A percentile compares a stretch with the other conserved stretches of the same genome.
Evolutionary conservation across 2,797 vertebrate genomes (phyloP).

Genomic region (Arctocebus calabarensis): DNA sequence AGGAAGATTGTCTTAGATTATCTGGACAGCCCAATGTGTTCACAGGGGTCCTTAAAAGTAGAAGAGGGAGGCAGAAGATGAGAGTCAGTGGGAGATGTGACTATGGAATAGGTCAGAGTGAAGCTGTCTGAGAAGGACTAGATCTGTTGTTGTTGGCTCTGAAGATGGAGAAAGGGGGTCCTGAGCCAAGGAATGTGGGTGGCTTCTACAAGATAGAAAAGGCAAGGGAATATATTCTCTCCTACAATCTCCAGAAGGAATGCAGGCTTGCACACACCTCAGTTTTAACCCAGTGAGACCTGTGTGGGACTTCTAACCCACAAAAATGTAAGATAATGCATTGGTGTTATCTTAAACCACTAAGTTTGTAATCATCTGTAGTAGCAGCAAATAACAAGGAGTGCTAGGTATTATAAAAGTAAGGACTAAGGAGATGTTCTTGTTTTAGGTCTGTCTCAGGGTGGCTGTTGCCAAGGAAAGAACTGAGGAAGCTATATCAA

Average conservation of each 20-base stretch:
- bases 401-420: neutral
- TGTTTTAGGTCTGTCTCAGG: constrained; percentile 9
- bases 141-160: neutral
- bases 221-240: neutral
- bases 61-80: neutral
- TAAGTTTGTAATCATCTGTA: neutral
- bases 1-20: neutral
- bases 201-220: neutral
- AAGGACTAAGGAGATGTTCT: neutral
- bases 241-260: neutral
- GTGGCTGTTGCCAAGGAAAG: neutral
- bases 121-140: neutral
- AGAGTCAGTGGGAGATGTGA: neutral
- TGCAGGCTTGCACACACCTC: neutral
- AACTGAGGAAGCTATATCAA: neutral
- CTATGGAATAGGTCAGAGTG: neutral
- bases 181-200: neutral
- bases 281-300: neutral
- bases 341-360: neutral
- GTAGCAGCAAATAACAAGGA: constrained; percentile 16
- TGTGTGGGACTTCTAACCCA: neutral
- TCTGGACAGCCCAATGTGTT: neutral
- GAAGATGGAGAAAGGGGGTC: neutral
- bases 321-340: neutral
- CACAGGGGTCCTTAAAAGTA: neutral